Conservation (phyloP, 2,113 vertebrate genomes). For the Serranochromis macrocephalus region DNA sequence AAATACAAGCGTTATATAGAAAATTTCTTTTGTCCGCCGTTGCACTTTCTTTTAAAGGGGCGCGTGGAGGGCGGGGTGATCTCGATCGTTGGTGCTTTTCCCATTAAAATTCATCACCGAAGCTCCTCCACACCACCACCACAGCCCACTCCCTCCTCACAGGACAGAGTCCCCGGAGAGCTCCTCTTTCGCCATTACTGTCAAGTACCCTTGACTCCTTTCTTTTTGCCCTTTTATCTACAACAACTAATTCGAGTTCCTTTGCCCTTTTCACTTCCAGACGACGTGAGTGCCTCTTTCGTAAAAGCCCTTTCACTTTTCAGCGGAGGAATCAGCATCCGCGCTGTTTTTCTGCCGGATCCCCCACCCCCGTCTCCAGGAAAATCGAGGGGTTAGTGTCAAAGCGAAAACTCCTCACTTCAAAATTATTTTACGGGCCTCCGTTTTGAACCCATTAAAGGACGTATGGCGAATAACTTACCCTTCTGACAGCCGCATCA, state of each 20-base stretch:
- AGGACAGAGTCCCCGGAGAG: conserved; percentile 83
- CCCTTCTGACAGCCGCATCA: conserved; percentile 91
- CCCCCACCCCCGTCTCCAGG: conserved; percentile 50
- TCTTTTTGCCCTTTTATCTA: conserved; percentile 99
- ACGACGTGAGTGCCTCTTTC: conserved; percentile 78
- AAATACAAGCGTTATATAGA: conserved; percentile 37
- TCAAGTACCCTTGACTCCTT: conserved; percentile 98
- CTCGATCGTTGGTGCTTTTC: conserved; percentile 67
- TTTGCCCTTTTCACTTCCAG: conserved; percentile 97
- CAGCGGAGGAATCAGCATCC: conserved; percentile 17
- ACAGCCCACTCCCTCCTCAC: conserved; percentile 4
- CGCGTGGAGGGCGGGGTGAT: conserved; percentile 23
- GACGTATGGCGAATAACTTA: conserved; percentile 82
- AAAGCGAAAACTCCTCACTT: conserved; percentile 90
- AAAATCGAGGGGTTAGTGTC: conserved; percentile 93
- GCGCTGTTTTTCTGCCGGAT: not conserved
- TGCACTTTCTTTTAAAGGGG: conserved; percentile 40
- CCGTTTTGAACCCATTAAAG: conserved; percentile 81
- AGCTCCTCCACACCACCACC: conserved; percentile 1
- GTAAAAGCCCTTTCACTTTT: conserved; percentile 75
- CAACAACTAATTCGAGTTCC: conserved; percentile 98
- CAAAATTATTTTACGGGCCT: conserved; percentile 79
- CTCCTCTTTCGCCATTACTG: conserved; percentile 95
- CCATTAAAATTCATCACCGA: conserved; percentile 92
- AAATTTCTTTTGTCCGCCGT: conserved; percentile 73